Base-by-base conservation (phyloP, 92 coral and sea anemone species). In the Siderastrea siderea region DNA sequence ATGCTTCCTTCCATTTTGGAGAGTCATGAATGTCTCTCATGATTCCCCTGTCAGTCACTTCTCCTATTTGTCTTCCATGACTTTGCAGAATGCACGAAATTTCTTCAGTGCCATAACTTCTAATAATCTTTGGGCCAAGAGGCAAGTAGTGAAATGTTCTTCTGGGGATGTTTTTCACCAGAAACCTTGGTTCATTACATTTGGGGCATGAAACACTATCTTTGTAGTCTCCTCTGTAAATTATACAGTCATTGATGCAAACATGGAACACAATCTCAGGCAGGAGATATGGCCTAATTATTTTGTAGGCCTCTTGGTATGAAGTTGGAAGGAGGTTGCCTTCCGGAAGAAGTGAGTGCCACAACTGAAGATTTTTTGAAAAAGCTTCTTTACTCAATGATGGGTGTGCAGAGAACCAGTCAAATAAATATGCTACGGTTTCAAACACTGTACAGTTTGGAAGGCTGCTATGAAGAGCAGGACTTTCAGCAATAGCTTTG, bases 311-410 rank as follows among this genome's bases (percentile, higher is more conserved):
- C 11, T 80, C 79, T 49, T 81, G 45, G 58, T 80, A 86, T 7
- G 84, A 54, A 13, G 87, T 65, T 0, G 93, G 87, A 2, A 90
- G 93, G 3, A 74, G 74, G 58, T 80, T 90, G 44, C 87, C 85
- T 60, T 86, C 45, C 10, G 90, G 90, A 6, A 90, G 83, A 26
- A 80, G n/a, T 1, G 87, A 80, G 13, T 85, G 93, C 80, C 87
- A 90, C 0, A 90, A 3, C 70, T 84, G 64, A 0, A 90, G 58
- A 75, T 68, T 85, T 3, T 59, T 80, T 19, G 93, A 79, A 75
- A 90, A 86, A 1, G 93, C 93, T 57, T 90, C 90, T 70, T 90
- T 90, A 38, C 93, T 90, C 3, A 86, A 1, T 2, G 90, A 90
- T 0, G 84, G 90, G 44, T 85, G 90, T 0, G 93, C 86, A 15